Evolutionary conservation across 2,888 invertebrate genomes (phyloP), one percentile per base, ranked within the genome.

Genomic region (Napeogenes sylphis): DNA sequence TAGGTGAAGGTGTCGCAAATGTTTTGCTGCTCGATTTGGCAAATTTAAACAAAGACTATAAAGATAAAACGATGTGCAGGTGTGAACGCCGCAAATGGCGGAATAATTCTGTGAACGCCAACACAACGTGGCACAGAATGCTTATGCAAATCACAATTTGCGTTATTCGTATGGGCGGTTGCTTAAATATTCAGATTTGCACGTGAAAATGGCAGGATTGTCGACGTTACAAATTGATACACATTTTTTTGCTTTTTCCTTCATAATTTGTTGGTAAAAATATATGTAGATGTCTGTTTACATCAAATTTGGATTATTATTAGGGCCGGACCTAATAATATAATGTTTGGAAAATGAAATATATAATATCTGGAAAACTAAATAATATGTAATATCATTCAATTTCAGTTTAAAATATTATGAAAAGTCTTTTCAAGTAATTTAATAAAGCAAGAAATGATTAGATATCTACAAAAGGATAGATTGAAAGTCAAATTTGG

Each of bases 61-160:
- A 69, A 68, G 60, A 67, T 60, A 58, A 68, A 68, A 68, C 63
- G 62, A 67, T 60, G 59, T 63, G 63, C 66, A 67, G 70, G 73
- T 71, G 72, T 65, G 70, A 73, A 69, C 72, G 64, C 68, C 62
- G 57, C 73, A 71, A 75, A 72, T 71, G 68, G 70, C 62, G 65
- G 70, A 77, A 73, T 78, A 77, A 76, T 76, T 74, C 71, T 69
- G 71, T 68, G 68, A 68, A 68, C 67, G 56, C 61, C 63, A 63
- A 68, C 69, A 68, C 65, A 65, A 71, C 68, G 71, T 65, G 68
- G 76, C 70, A 74, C 72, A 70, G 72, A 75, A 79, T 78, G 77
- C 76, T 79, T 83, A 83, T 83, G 84, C 78, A 81, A 84, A 83
- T 82, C 68, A 70, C 72, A 75, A 79, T 81, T 77, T 78, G 75